Evolutionary conservation across 2,113 vertebrate genomes (phyloP).

Genomic region (Pterophyllum scalare): DNA sequence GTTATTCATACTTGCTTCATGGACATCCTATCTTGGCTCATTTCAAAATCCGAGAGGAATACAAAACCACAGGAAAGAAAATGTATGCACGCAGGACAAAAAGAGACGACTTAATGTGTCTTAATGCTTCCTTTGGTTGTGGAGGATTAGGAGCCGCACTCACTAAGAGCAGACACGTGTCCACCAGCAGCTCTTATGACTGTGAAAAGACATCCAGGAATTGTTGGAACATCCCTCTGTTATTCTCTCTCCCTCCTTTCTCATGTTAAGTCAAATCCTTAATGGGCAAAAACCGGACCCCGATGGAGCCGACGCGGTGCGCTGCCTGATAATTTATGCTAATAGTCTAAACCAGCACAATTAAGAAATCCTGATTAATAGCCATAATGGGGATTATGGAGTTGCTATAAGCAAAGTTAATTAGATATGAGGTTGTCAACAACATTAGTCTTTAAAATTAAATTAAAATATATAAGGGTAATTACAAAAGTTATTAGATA

Average conservation of each 20-base stretch:
- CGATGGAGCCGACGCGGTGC: not conserved
- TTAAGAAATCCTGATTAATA: conserved; percentile 41
- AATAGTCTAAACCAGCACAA: conserved; percentile 34
- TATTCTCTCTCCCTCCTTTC: conserved; percentile 29
- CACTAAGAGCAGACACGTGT: not conserved
- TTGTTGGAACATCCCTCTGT: conserved; percentile 15
- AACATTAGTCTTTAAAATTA: conserved; percentile 7
- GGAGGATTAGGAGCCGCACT: not conserved
- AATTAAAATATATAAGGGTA: conserved; percentile 9
- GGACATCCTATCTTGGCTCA: conserved; percentile 48
- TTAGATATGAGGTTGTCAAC: not conserved
- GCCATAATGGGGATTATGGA: conserved; percentile 16
- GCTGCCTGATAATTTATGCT: conserved; percentile 37
- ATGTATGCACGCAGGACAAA: not conserved
- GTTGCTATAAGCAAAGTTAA: not conserved
- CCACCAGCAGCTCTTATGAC: not conserved
- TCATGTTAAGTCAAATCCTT: conserved; percentile 28
- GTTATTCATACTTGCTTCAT: conserved; percentile 41
- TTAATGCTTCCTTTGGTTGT: not conserved
- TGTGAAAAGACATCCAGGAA: conserved; percentile 21
- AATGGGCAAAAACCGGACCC: conserved; percentile 30
- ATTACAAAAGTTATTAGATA: not conserved
- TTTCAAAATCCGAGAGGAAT: conserved; percentile 40
- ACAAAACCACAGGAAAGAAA: conserved; percentile 7
- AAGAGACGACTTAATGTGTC: not conserved